Percentiles rank a stretch among this genome's conserved stretches.
Evolutionary conservation across 1,140 invertebrate genomes (phyloP).

Genomic region (Mya arenaria): DNA sequence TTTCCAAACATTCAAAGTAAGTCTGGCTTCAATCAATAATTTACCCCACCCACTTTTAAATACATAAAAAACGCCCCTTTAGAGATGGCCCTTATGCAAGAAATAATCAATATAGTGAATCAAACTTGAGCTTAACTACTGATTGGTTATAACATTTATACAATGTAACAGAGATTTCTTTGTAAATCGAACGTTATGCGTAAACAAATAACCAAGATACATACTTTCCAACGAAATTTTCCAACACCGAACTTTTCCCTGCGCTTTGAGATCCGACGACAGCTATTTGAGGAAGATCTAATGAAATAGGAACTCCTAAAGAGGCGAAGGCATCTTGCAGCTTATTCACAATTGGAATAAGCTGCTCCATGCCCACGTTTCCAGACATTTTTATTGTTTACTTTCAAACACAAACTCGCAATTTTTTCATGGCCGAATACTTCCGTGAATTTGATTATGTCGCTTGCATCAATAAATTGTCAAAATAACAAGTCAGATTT

Average conservation of each 20-base stretch:
- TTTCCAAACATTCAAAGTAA: too few relatives aligned
- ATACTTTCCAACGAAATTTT: conserved; percentile 99
- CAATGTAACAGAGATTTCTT: too few relatives aligned
- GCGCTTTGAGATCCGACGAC: conserved; percentile 99
- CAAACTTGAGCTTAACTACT: too few relatives aligned
- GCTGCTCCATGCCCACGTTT: conserved; percentile 97
- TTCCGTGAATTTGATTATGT: conserved; percentile 49
- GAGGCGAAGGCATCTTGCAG: conserved; percentile 99
- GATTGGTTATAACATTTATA: too few relatives aligned
- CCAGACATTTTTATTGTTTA: conserved; percentile 82
- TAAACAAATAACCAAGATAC: conserved; percentile 70
- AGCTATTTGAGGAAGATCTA: conserved; percentile 99
- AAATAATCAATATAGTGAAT: too few relatives aligned
- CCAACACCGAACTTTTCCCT: conserved; percentile 99
- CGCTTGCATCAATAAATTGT: conserved; percentile 58
- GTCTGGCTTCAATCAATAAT: too few relatives aligned
- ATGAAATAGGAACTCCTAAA: conserved; percentile 97
- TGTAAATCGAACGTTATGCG: too few relatives aligned
- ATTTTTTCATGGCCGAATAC: conserved; percentile 67
- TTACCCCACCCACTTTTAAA: too few relatives aligned
- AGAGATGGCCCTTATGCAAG: too few relatives aligned
- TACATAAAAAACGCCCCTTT: too few relatives aligned
- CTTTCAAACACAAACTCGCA: conserved; percentile 41
- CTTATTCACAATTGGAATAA: conserved; percentile 99
- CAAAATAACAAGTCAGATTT: too few relatives aligned